These are phyloP conservation scores for Drosophila santomea DNA, from an alignment of 1,140 invertebrate genomes.

Conservation along the genomic window DNA sequence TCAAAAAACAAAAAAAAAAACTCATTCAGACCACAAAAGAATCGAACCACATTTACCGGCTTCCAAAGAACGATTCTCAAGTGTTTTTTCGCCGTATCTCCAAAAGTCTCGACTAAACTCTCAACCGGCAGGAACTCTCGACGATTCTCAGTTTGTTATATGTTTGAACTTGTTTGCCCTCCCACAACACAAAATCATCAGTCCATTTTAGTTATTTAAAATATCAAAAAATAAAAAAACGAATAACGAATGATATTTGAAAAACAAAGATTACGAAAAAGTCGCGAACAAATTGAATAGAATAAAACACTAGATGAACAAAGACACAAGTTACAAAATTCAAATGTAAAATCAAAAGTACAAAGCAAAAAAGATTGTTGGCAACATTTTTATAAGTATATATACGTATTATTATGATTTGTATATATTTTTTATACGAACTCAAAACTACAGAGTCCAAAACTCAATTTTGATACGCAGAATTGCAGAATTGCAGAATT, in stretches of 20 bases:
- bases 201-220: constrained; percentile 53
- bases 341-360: constrained; percentile 80
- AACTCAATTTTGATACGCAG: constrained; percentile 61
- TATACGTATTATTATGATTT: constrained; percentile 79
- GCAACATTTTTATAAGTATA: constrained; percentile 82
- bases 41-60: constrained; percentile 57
- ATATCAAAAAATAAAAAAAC: constrained; percentile 8
- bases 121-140: constrained; percentile 67
- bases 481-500: constrained; percentile 57
- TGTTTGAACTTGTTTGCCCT: constrained; percentile 66
- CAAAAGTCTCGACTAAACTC: constrained; percentile 61
- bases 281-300: constrained; percentile 13
- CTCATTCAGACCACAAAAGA: constrained; percentile 47
- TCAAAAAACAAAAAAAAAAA: constrained; percentile 13
- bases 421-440: constrained; percentile 83
- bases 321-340: constrained; percentile 63
- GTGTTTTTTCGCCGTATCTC: constrained; percentile 59
- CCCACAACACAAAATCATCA: constrained; percentile 46
- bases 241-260: constrained; percentile 11
- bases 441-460: constrained; percentile 41
- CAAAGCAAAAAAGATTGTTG: constrained; percentile 82
- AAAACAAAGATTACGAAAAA: constrained; percentile 28
- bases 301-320: constrained; percentile 28
- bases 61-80: constrained; percentile 58
- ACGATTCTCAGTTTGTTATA: constrained; percentile 62